Evolutionary conservation across 1,140 invertebrate species (phyloP).

Genomic region (Apis florea): DNA sequence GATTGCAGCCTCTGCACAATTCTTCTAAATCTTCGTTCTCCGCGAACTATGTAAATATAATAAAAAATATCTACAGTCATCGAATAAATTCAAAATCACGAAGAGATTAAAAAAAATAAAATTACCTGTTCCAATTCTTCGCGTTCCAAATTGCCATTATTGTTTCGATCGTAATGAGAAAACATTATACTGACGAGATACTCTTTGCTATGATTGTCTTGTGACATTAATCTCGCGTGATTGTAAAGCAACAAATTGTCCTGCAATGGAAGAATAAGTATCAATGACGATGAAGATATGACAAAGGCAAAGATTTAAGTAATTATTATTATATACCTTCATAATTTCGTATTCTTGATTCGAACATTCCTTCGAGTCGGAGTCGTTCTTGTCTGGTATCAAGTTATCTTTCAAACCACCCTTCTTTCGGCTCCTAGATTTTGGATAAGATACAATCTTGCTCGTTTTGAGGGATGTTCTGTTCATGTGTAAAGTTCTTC

Average conservation of each 20-base stretch:
- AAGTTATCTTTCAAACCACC: slow-evolving; percentile 67
- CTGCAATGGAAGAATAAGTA: slow-evolving; percentile 73
- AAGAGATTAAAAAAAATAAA: neutral
- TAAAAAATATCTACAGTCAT: neutral
- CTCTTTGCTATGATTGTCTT: slow-evolving; percentile 84
- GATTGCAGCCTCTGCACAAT: slow-evolving; percentile 84
- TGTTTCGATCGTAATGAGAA: slow-evolving; percentile 88
- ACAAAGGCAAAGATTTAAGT: too few species aligned
- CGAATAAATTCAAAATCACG: neutral
- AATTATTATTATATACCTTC: slow-evolving; percentile 80
- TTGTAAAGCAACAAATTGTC: slow-evolving; percentile 88
- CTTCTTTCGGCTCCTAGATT: slow-evolving; percentile 60
- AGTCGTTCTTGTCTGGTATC: slow-evolving; percentile 67
- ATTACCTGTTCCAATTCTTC: slow-evolving; percentile 85
- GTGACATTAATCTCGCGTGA: slow-evolving; percentile 85
- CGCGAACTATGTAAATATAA: slow-evolving; percentile 80
- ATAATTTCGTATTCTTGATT: slow-evolving; percentile 86
- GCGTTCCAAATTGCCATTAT: slow-evolving; percentile 85
- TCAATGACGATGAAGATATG: too few species aligned
- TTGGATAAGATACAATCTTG: slow-evolving; percentile 58
- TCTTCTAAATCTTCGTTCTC: slow-evolving; percentile 84
- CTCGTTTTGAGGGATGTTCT: slow-evolving; percentile 34
- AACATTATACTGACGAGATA: slow-evolving; percentile 90
- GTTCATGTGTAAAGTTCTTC: slow-evolving; percentile 29
- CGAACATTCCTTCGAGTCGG: slow-evolving; percentile 81